phyloP scores from a whole-genome alignment of 2,797 vertebrate species.

The Chrosomus eos region DNA sequence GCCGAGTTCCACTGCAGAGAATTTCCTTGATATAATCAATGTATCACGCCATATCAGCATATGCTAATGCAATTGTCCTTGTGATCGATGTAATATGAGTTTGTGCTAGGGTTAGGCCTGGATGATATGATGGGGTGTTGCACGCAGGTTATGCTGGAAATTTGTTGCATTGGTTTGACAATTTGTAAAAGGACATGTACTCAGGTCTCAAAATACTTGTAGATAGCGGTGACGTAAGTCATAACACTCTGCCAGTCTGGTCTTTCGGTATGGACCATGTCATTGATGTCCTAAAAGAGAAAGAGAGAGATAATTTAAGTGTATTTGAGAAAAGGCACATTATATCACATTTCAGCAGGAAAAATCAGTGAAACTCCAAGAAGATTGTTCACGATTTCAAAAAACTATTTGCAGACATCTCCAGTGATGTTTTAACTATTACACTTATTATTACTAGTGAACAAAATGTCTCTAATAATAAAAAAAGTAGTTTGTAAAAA shows the following conservation, averaged over 20 bases:
- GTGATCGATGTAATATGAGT: background rate
- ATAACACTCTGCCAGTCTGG: constrained; percentile 98
- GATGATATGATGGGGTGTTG: constrained; percentile 3
- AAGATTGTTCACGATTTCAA: background rate
- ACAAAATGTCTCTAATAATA: background rate
- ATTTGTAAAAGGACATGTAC: background rate
- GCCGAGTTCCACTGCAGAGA: background rate
- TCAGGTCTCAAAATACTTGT: constrained; percentile 99
- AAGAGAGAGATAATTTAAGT: background rate
- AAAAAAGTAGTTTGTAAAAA: no score
- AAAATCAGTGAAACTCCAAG: background rate
- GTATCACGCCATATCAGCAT: background rate
- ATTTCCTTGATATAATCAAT: background rate
- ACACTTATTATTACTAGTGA: background rate
- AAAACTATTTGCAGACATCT: background rate
- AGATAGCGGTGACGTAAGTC: constrained; percentile 97
- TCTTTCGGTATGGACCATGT: constrained; percentile 94
- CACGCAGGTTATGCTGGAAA: no score
- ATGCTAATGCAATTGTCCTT: background rate
- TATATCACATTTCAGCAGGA: background rate
- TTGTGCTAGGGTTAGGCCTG: constrained; percentile 16
- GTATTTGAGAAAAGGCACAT: background rate
- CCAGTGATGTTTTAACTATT: background rate
- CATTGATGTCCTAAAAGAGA: constrained; percentile 87
- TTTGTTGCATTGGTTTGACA: no score